These are phyloP conservation scores for Euleptes europaea DNA, from an alignment of 2,113 vertebrate genomes.

Conservation along the genomic window DNA sequence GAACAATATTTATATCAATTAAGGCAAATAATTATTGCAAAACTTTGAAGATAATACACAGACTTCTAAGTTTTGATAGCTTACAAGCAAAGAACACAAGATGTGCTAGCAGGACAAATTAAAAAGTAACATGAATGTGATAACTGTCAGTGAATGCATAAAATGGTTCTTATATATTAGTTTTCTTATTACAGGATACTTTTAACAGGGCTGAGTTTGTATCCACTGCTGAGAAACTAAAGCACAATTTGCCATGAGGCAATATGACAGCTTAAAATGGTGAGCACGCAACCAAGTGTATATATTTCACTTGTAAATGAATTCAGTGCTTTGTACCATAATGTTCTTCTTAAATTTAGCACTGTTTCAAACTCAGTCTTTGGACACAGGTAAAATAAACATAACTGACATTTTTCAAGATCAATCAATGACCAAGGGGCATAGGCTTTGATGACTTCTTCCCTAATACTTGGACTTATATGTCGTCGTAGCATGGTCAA, in stretches of 20 bases:
- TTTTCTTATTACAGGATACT: not conserved
- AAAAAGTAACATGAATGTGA: not conserved
- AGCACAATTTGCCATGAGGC: not conserved
- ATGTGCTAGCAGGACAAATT: not conserved
- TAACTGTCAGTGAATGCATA: not conserved
- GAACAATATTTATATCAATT: not conserved
- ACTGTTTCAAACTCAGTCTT: not conserved
- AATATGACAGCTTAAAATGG: constrained; percentile 17
- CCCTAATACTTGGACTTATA: not conserved
- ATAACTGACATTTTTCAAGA: not conserved
- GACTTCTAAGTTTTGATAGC: constrained; percentile 18
- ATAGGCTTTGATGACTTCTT: not conserved
- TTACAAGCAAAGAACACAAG: constrained; percentile 11
- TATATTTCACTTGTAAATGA: not conserved
- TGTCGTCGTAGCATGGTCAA: not conserved
- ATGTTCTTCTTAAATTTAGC: constrained; percentile 30
- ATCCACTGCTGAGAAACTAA: not conserved
- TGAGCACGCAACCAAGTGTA: not conserved
- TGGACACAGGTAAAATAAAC: not conserved
- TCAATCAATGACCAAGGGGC: not conserved
- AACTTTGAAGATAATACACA: constrained; percentile 1
- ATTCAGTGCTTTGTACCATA: not conserved
- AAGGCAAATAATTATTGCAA: not conserved
- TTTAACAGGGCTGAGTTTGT: not conserved
- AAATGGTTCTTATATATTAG: not conserved